Evolutionary conservation across 2,888 invertebrate species (phyloP).

Genomic region (Beris chalybata): DNA sequence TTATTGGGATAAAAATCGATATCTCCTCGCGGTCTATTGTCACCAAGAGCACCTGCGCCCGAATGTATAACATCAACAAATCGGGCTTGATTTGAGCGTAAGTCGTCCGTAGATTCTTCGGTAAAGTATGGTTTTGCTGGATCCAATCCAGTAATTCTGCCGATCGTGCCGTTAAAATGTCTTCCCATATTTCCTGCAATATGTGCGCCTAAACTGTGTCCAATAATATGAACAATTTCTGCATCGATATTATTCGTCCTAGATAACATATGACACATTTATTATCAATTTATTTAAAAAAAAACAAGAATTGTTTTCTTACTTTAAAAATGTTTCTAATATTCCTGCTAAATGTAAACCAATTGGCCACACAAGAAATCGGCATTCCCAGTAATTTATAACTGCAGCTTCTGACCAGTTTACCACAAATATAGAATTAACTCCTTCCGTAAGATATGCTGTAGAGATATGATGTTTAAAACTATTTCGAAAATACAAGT

Average conservation of each 20-base stretch:
- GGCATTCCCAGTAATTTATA: too few species aligned
- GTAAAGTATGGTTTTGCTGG: constrained; percentile 53
- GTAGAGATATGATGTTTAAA: too few species aligned
- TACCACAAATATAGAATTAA: too few species aligned
- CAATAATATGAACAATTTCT: constrained; percentile 48
- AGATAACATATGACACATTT: too few species aligned
- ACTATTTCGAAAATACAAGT: too few species aligned
- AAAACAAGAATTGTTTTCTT: too few species aligned
- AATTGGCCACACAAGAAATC: background rate
- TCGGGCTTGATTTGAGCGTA: constrained; percentile 46
- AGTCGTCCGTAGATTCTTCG: constrained; percentile 46
- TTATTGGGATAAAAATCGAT: constrained; percentile 54
- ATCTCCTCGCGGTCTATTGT: constrained; percentile 49
- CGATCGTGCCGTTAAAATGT: constrained; percentile 50
- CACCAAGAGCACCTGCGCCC: constrained; percentile 51
- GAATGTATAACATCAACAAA: constrained; percentile 56
- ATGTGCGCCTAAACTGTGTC: constrained; percentile 55
- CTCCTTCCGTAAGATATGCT: too few species aligned
- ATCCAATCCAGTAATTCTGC: constrained; percentile 53
- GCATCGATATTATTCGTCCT: constrained; percentile 43
- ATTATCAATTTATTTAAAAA: too few species aligned
- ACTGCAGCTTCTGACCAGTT: too few species aligned
- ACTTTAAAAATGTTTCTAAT: too few species aligned
- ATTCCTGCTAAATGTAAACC: too few species aligned
- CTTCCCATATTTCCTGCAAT: constrained; percentile 50